Conservation (phyloP, 2,888 invertebrate species). For the Drosophila monieri region DNA sequence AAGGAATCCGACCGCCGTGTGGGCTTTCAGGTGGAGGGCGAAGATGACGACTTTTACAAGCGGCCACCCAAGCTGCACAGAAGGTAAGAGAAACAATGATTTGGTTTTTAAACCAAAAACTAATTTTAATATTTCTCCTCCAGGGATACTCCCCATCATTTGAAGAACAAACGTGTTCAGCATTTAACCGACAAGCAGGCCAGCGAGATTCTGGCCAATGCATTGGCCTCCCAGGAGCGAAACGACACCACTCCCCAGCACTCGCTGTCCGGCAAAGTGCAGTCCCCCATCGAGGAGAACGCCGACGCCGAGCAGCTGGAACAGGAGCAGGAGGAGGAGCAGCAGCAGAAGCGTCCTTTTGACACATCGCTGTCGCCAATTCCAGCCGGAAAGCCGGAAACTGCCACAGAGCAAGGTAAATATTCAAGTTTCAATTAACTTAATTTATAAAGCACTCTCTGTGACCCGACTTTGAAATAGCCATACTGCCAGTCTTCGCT, state of each 20-base stretch:
- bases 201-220: slow-evolving; percentile 86
- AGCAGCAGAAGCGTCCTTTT: slow-evolving; percentile 65
- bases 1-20: slow-evolving; percentile 86
- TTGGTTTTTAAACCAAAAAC: background rate
- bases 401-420: slow-evolving; percentile 53
- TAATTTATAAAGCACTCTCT: slow-evolving; percentile 18
- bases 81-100: slow-evolving; percentile 70
- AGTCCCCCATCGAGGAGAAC: slow-evolving; percentile 82
- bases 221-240: slow-evolving; percentile 80
- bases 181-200: slow-evolving; percentile 88
- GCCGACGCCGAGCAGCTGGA: slow-evolving; percentile 73
- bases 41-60: slow-evolving; percentile 83
- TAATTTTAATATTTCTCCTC: slow-evolving; percentile 85
- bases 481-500: slow-evolving; percentile 1
- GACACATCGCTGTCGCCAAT: slow-evolving; percentile 81
- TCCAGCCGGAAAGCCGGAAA: slow-evolving; percentile 51
- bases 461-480: slow-evolving; percentile 1
- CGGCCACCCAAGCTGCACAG: slow-evolving; percentile 83
- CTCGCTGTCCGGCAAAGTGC: slow-evolving; percentile 70
- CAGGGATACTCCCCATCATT: slow-evolving; percentile 99
- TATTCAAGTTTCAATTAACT: slow-evolving; percentile 44
- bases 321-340: slow-evolving; percentile 52
- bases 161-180: slow-evolving; percentile 98
- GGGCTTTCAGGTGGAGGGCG: slow-evolving; percentile 86
- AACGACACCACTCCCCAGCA: slow-evolving; percentile 67